Evolutionary conservation across 2,113 vertebrate genomes (phyloP).

Genomic region (Alosa alosa): DNA sequence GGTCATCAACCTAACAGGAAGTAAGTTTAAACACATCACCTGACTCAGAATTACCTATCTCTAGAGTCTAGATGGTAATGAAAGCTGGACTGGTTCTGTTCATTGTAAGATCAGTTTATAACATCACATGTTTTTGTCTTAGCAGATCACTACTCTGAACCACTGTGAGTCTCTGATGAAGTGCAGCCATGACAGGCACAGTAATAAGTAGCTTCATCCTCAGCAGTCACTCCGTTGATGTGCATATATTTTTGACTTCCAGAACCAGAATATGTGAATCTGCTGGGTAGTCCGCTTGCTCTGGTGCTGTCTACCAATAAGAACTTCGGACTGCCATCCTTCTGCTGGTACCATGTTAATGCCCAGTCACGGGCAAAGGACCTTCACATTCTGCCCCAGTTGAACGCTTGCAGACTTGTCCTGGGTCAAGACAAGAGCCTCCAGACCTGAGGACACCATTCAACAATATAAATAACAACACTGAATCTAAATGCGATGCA

Average conservation of each 20-base stretch:
- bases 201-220: conserved; percentile 43
- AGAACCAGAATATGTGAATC: conserved; percentile 39
- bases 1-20: not conserved
- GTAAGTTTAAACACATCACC: not conserved
- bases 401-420: not conserved
- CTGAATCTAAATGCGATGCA: too few relatives aligned
- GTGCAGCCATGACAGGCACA: conserved; percentile 29
- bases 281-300: conserved; percentile 33
- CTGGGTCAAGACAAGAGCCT: conserved; percentile 12
- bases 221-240: conserved; percentile 30
- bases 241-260: conserved; percentile 28
- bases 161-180: conserved; percentile 33
- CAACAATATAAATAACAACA: not conserved
- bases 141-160: not conserved
- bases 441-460: conserved; percentile 25
- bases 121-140: not conserved
- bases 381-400: conserved; percentile 14
- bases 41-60: not conserved
- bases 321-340: conserved; percentile 27
- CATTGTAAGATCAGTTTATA: not conserved
- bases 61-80: not conserved
- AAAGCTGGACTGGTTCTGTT: not conserved
- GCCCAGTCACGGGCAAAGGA: not conserved
- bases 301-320: conserved; percentile 19
- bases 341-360: conserved; percentile 46